phyloP scores from a whole-genome alignment of 1,140 invertebrate genomes.

The Elysia chlorotica region DNA sequence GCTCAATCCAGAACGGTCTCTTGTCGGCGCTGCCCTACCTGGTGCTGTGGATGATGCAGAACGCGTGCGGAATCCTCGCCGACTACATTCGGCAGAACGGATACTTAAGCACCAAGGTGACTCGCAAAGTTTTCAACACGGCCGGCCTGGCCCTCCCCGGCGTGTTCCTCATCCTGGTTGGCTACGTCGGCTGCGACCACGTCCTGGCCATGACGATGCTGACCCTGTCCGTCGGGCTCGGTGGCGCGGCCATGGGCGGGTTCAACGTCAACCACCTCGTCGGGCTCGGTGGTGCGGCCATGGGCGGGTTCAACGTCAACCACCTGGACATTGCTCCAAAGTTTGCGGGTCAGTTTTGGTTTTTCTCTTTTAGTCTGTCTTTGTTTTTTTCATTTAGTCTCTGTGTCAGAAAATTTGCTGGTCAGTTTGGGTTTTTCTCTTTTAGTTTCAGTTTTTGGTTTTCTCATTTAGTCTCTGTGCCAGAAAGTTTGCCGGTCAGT shows the following conservation, averaged over 20 bases:
- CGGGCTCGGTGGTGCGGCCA: conserved; percentile 85
- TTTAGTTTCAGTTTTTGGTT: too few species aligned
- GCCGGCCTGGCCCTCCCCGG: conserved; percentile 43
- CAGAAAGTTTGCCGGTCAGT: too few species aligned
- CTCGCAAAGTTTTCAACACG: conserved; percentile 69
- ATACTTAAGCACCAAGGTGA: conserved; percentile 66
- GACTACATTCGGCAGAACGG: conserved; percentile 75
- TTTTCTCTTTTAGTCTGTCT: neutral
- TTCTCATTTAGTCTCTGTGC: too few species aligned
- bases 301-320: conserved; percentile 84
- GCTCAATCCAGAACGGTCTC: conserved; percentile 76
- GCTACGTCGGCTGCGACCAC: conserved; percentile 58
- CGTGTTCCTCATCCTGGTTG: conserved; percentile 35
- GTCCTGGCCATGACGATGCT: conserved; percentile 73
- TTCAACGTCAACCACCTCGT: conserved; percentile 85
- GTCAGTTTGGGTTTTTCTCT: too few species aligned
- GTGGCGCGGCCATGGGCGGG: conserved; percentile 85
- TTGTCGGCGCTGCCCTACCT: conserved; percentile 88
- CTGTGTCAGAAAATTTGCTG: neutral
- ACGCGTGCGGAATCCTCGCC: conserved; percentile 77
- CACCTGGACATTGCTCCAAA: conserved; percentile 84
- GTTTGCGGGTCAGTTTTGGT: conserved; percentile 60
- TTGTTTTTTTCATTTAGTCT: neutral
- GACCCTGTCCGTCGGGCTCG: conserved; percentile 83
- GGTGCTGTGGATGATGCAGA: conserved; percentile 80